phyloP scores from a whole-genome alignment of 2,797 vertebrate species.

The Erithacus rubecula region DNA sequence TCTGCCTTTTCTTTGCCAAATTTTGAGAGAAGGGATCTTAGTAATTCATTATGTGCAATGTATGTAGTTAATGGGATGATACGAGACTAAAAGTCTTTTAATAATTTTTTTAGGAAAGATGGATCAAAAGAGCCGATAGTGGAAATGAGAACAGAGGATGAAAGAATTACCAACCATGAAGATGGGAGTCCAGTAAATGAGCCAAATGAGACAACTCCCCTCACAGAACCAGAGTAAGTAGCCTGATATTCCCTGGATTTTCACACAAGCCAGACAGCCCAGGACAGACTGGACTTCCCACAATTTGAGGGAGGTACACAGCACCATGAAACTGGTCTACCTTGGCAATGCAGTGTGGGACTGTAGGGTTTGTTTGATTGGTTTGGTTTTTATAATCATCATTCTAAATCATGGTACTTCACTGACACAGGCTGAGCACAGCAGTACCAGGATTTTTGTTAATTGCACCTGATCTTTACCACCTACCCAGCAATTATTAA shows the following conservation, averaged over 20 bases:
- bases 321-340: background rate
- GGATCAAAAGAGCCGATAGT: constrained; percentile 88
- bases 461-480: background rate
- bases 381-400: background rate
- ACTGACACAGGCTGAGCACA: background rate
- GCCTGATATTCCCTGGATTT: background rate
- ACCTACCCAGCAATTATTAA: background rate
- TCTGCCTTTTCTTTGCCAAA: background rate
- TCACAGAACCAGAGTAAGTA: constrained; percentile 88
- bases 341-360: background rate
- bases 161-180: constrained; percentile 83
- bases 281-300: background rate
- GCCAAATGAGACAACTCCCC: constrained; percentile 86
- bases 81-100: background rate
- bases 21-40: background rate
- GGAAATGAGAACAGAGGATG: constrained; percentile 85
- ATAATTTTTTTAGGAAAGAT: constrained; percentile 80
- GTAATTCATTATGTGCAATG: background rate
- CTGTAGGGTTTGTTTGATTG: background rate
- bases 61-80: background rate
- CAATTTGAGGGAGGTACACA: background rate
- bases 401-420: rapidly evolving
- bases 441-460: background rate
- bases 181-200: constrained; percentile 85
- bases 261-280: background rate